Evolutionary conservation across 2,888 invertebrate genomes (phyloP).

Genomic region (Hololepta plana): DNA sequence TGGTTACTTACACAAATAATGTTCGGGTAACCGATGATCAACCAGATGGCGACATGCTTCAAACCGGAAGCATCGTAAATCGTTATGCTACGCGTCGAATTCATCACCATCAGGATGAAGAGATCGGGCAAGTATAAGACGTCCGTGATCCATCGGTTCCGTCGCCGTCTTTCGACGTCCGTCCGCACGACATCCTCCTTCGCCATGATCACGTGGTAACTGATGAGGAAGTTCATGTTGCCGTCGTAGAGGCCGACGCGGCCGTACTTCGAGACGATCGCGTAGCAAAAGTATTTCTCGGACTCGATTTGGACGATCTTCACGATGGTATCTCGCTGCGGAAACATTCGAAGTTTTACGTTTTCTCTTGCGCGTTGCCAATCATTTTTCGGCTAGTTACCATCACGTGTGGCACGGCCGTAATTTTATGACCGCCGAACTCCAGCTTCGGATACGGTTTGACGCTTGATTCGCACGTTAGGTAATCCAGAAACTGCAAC

Average conservation of each 20-base stretch:
- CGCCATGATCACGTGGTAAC: slow-evolving; percentile 34
- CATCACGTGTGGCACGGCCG: slow-evolving; percentile 17
- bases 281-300: slow-evolving; percentile 39
- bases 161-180: slow-evolving; percentile 24
- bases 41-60: slow-evolving; percentile 35
- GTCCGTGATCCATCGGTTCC: slow-evolving; percentile 43
- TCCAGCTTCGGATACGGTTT: slow-evolving; percentile 10
- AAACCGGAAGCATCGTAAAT: slow-evolving; percentile 40
- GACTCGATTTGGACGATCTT: slow-evolving; percentile 38
- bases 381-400: no score
- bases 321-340: slow-evolving; percentile 38
- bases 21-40: slow-evolving; percentile 36
- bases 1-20: slow-evolving; percentile 34
- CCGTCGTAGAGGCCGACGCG: slow-evolving; percentile 40
- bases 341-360: no score
- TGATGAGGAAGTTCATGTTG: slow-evolving; percentile 30
- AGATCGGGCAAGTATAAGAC: slow-evolving; percentile 37
- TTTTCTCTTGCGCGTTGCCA: no score
- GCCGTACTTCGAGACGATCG: slow-evolving; percentile 37
- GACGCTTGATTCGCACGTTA: slow-evolving; percentile 17
- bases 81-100: slow-evolving; percentile 39
- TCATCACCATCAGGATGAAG: slow-evolving; percentile 32
- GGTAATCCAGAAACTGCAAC: slow-evolving; percentile 24
- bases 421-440: slow-evolving; percentile 14
- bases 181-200: slow-evolving; percentile 29